Conservation (phyloP, 2,888 invertebrate species). For the Gortyna flavago region DNA sequence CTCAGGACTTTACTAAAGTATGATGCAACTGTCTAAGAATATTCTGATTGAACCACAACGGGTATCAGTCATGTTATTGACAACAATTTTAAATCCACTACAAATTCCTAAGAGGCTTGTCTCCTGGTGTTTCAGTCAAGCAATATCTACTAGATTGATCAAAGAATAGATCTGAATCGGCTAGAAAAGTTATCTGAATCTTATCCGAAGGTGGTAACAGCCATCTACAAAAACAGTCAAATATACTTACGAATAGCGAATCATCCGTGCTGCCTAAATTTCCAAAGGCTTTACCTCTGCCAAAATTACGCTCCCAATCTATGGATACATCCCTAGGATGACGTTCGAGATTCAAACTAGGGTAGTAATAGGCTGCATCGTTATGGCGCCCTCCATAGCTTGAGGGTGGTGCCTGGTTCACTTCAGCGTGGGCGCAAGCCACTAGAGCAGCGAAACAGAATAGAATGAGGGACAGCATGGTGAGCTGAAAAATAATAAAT, state of each 20-base stretch:
- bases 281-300: slow-evolving; percentile 73
- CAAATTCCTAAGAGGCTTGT: not conserved
- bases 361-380: slow-evolving; percentile 4
- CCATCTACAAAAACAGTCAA: not conserved
- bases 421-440: slow-evolving; percentile 50
- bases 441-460: slow-evolving; percentile 56
- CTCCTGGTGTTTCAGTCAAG: not conserved
- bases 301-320: slow-evolving; percentile 62
- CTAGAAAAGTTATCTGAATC: not conserved
- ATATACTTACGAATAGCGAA: slow-evolving; percentile 76
- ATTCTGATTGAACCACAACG: not conserved
- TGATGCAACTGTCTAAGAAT: not conserved
- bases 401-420: not conserved
- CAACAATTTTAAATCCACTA: not conserved
- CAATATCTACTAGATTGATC: too few species aligned
- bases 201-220: not conserved
- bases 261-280: slow-evolving; percentile 76
- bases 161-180: not conserved
- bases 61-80: not conserved
- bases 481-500: slow-evolving; percentile 41
- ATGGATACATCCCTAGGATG: slow-evolving; percentile 62
- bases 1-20: too few species aligned
- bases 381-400: slow-evolving; percentile 8
- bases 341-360: slow-evolving; percentile 7
- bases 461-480: slow-evolving; percentile 61